Conservation (phyloP, 2,797 vertebrate genomes). For the Melanogrammus aeglefinus region DNA sequence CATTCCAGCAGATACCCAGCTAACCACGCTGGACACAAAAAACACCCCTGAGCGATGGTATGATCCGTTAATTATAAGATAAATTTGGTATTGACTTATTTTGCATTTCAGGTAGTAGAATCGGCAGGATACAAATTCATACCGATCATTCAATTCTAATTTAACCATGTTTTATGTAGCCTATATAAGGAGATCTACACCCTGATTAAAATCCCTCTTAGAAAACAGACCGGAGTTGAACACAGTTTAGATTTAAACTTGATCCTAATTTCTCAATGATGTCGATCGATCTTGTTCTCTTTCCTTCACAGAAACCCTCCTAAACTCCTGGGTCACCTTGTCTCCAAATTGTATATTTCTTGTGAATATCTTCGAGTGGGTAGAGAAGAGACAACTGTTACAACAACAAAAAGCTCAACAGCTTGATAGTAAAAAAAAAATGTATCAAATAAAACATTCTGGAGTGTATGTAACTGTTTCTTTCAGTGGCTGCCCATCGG, state of each 20-base stretch:
- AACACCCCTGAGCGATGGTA: slow-evolving; percentile 81
- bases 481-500: neutral
- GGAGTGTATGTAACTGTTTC: slow-evolving; percentile 24
- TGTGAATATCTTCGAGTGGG: slow-evolving; percentile 78
- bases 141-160: neutral
- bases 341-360: slow-evolving; percentile 76
- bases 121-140: neutral
- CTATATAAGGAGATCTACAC: neutral
- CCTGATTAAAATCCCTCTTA: neutral
- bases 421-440: slow-evolving; percentile 44
- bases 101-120: neutral
- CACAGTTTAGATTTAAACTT: neutral
- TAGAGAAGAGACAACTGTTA: slow-evolving; percentile 50
- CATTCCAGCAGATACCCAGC: slow-evolving; percentile 49
- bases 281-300: slow-evolving; percentile 24
- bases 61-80: neutral
- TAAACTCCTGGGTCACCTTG: slow-evolving; percentile 44
- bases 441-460: slow-evolving; percentile 27
- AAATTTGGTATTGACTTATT: neutral
- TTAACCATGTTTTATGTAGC: neutral
- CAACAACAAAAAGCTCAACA: slow-evolving; percentile 22
- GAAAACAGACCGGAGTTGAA: neutral
- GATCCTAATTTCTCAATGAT: neutral
- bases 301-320: slow-evolving; percentile 62
- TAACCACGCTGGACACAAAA: slow-evolving; percentile 63